Base-by-base conservation (phyloP, 2,888 invertebrate genomes). In the Platycheirus albimanus region DNA sequence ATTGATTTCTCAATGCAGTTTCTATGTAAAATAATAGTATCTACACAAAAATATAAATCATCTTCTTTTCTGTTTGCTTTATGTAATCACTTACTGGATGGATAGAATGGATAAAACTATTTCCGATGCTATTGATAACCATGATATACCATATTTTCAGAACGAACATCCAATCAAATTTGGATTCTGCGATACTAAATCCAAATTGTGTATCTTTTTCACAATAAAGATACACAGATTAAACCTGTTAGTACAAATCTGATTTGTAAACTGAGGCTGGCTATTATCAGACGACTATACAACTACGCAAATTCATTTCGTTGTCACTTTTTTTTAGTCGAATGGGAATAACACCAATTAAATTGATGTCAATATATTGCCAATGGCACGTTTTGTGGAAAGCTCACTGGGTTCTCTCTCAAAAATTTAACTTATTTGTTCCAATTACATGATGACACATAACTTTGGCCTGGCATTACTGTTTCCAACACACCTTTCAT, bases 351-450 rank as follows among this genome's bases (percentile, higher is more conserved):
- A 54, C 45, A 17, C 33, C 63, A 36, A 72, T 64, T 72, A 54
- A 72, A 54, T 54, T 45, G 33, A 45, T 64, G 64, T 51, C 63
- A 72, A 61, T 41, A 51, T 41, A 63, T 63, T 41, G 41, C 24
- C 41, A 71, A 33, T 51, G 41, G 52, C 71, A 61, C 15, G 45
- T 49, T 49, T 64, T 38, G 64, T 20, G 64, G 49, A 36, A 38
- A 49, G 30, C 30, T 33, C 30, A 8, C 7, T 33, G 7, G 8
- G 20, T 71, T 17, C 13, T 13, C 6, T 52, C 17, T 33, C 49
- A 28, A 67, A 36, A 28, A 36, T 76, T 36, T 52, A 51, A 43
- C 49, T 38, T 43, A 61, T 69, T 43, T 54, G 51, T 41, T 33
- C 43, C 58, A 58, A 61, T 61, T 58, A 58, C 15, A 19, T 20